phyloP scores from a whole-genome alignment of 2,888 invertebrate species.

The Hemaris fuciformis region DNA sequence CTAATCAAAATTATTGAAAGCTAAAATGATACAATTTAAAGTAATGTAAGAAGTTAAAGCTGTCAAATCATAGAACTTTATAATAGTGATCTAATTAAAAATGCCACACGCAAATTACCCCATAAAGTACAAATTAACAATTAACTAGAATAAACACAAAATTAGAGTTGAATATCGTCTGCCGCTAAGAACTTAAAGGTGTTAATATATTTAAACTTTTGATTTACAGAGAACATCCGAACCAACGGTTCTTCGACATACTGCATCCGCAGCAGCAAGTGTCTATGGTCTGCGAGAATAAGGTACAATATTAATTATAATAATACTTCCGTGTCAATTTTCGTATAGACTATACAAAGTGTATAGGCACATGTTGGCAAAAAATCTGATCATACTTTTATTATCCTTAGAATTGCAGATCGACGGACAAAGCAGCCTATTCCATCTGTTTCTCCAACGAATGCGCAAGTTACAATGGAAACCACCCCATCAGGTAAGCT shows the following conservation, averaged over 20 bases:
- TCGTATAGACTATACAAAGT: background rate
- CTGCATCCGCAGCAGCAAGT: conserved; percentile 97
- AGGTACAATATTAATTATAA: conserved; percentile 74
- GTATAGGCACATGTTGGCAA: too few species aligned
- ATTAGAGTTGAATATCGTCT: too few species aligned
- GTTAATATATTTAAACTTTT: background rate
- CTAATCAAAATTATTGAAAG: too few species aligned
- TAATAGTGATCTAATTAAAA: too few species aligned
- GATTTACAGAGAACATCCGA: conserved; percentile 86
- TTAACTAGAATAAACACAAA: too few species aligned
- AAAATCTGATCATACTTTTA: background rate
- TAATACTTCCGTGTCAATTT: background rate
- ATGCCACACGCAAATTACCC: too few species aligned
- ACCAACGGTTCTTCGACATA: conserved; percentile 92
- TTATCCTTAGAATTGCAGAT: conserved; percentile 92
- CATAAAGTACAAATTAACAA: too few species aligned
- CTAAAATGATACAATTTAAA: too few species aligned
- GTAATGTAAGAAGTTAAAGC: too few species aligned
- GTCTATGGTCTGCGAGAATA: conserved; percentile 97
- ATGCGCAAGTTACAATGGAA: conserved; percentile 97
- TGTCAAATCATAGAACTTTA: too few species aligned
- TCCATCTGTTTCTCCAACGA: conserved; percentile 98
- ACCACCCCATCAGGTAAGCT: conserved; percentile 90
- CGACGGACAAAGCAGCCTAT: conserved; percentile 94
- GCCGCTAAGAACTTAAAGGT: too few species aligned